Conservation (phyloP, 1,140 invertebrate species). For the Muscidifurax raptorellus region DNA sequence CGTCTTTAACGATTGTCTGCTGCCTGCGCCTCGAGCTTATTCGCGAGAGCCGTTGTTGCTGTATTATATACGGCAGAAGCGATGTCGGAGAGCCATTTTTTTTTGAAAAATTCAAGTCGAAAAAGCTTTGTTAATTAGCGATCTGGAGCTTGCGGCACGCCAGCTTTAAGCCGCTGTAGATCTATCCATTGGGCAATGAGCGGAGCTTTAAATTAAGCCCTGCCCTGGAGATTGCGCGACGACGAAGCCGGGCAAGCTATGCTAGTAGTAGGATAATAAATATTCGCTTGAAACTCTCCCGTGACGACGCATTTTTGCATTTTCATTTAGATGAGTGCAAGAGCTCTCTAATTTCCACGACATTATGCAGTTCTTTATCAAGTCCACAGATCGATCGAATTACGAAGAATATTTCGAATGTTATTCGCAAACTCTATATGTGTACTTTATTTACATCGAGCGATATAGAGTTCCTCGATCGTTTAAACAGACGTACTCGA, state of each 20-base stretch:
- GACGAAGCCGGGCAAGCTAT: neutral
- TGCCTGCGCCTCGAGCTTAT: neutral
- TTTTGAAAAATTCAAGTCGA: neutral
- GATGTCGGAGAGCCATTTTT: neutral
- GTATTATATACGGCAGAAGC: neutral
- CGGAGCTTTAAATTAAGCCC: slow-evolving; percentile 16
- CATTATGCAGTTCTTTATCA: neutral
- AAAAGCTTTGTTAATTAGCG: neutral
- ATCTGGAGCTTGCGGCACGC: neutral
- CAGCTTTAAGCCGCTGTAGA: neutral
- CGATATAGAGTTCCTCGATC: no score
- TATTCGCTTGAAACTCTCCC: neutral
- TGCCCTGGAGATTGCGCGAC: slow-evolving; percentile 39
- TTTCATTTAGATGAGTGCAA: slow-evolving; percentile 38
- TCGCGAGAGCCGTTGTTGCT: neutral
- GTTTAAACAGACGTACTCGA: neutral
- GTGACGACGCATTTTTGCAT: neutral
- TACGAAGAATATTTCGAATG: neutral
- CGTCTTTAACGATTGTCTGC: slow-evolving; percentile 38
- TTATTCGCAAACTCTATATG: no score
- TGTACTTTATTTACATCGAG: no score
- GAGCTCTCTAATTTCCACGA: neutral
- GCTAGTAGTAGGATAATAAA: slow-evolving; percentile 20
- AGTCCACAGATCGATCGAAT: neutral
- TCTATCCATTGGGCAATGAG: neutral